Conservation (phyloP, 2,888 invertebrate species). For the Quadroppia sp. region DNA sequence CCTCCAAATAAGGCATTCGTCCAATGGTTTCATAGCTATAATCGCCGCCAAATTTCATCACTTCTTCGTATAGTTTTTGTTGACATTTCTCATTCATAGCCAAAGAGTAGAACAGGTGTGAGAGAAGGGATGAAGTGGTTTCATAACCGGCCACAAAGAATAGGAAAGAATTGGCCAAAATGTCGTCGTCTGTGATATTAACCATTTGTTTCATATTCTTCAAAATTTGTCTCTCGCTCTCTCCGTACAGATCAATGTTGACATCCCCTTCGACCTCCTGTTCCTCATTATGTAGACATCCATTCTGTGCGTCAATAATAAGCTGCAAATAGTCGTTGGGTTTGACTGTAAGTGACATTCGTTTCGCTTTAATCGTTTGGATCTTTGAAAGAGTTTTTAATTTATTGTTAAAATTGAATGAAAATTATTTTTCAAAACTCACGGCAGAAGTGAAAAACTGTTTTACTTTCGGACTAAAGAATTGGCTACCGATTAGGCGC, state of each 20-base stretch:
- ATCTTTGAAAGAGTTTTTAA: not conserved
- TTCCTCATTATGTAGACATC: not conserved
- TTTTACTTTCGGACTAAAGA: not conserved
- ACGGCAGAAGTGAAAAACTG: not conserved
- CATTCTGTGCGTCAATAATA: conserved; percentile 57
- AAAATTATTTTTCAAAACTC: not conserved
- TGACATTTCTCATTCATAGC: conserved; percentile 59
- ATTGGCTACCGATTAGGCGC: not conserved
- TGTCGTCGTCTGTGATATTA: conserved; percentile 41
- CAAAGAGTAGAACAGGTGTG: conserved; percentile 59
- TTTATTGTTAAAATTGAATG: not conserved
- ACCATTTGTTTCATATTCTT: not conserved
- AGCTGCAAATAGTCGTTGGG: conserved; percentile 61
- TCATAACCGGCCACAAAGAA: conserved; percentile 65
- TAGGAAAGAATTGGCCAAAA: conserved; percentile 57
- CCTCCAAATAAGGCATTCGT: conserved; percentile 42
- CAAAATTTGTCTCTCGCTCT: conserved; percentile 46
- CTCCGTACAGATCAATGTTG: not conserved
- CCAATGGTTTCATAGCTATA: conserved; percentile 23
- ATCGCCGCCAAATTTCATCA: conserved; percentile 48
- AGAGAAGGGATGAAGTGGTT: conserved; percentile 62
- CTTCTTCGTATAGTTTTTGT: conserved; percentile 56
- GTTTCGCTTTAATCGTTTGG: conserved; percentile 55
- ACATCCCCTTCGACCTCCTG: not conserved
- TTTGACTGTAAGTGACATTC: conserved; percentile 56